phyloP scores from a whole-genome alignment of 1,140 invertebrate species.

The Eueides isabella region DNA sequence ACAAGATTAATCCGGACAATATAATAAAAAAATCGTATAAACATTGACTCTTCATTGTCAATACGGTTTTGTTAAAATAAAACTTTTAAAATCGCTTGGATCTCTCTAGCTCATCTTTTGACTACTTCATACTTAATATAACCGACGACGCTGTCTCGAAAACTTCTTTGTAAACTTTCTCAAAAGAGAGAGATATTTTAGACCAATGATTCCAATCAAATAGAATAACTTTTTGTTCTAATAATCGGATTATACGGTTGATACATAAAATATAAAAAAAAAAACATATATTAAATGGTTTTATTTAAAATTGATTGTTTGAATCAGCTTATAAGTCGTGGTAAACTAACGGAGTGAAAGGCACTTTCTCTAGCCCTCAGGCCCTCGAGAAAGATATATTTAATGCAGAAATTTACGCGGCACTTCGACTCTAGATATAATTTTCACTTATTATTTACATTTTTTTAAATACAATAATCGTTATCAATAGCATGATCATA shows the following conservation, averaged over 20 bases:
- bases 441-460: constrained; percentile 49
- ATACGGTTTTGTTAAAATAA: not conserved
- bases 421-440: constrained; percentile 54
- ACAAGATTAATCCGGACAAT: not conserved
- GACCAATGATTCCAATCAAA: not conserved
- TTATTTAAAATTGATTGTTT: constrained; percentile 52
- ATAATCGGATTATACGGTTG: not conserved
- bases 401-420: constrained; percentile 73
- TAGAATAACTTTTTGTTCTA: constrained; percentile 3
- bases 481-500: not conserved
- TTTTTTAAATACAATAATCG: no score
- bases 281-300: not conserved
- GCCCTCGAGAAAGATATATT: constrained; percentile 61
- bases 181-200: not conserved
- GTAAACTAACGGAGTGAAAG: constrained; percentile 65
- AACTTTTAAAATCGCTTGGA: not conserved
- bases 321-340: constrained; percentile 52
- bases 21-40: not conserved
- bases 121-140: not conserved
- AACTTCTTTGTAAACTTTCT: constrained; percentile 9
- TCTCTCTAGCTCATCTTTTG: not conserved
- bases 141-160: not conserved
- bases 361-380: constrained; percentile 76
- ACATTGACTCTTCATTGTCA: not conserved
- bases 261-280: not conserved